Evolutionary conservation across 2,113 vertebrate species (phyloP).

Genomic region (Zosterops lateralis): DNA sequence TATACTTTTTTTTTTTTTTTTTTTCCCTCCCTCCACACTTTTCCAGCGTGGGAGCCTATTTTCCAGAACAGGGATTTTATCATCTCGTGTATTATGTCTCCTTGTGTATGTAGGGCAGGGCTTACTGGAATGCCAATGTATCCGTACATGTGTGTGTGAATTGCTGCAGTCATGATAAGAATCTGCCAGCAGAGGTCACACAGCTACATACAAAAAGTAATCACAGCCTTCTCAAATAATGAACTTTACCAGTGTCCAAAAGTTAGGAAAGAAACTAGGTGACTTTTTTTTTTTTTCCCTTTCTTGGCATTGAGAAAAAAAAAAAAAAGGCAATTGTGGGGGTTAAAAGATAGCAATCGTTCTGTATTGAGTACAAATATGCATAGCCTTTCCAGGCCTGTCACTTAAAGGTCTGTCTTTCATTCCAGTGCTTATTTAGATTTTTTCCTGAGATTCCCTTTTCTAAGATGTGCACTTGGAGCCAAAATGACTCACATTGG

Average conservation of each 20-base stretch:
- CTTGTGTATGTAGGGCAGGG: background rate
- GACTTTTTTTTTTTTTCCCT: background rate
- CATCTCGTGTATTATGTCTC: background rate
- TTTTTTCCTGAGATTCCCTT: background rate
- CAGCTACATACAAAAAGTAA: background rate
- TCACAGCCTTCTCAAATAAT: background rate
- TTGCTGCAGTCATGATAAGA: slow-evolving; percentile 14
- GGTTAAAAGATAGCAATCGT: background rate
- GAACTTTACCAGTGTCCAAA: background rate
- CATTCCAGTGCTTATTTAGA: background rate
- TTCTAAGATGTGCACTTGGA: background rate
- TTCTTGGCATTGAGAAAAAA: background rate
- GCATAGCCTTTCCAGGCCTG: slow-evolving; percentile 18
- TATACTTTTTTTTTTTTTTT: background rate
- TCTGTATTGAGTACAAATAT: slow-evolving; percentile 47
- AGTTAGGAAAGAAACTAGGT: background rate
- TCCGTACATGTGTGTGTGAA: background rate
- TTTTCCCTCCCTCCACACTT: background rate
- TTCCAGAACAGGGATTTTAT: background rate
- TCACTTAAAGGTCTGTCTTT: background rate
- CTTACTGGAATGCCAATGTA: background rate
- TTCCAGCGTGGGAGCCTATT: background rate
- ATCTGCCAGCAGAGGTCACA: slow-evolving; percentile 61
- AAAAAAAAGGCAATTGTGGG: background rate
- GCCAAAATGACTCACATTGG: slow-evolving; percentile 53